These are phyloP conservation scores for Leptinotarsa defecta DNA, from an alignment of 1,140 invertebrate species.

Conservation along the genomic window DNA sequence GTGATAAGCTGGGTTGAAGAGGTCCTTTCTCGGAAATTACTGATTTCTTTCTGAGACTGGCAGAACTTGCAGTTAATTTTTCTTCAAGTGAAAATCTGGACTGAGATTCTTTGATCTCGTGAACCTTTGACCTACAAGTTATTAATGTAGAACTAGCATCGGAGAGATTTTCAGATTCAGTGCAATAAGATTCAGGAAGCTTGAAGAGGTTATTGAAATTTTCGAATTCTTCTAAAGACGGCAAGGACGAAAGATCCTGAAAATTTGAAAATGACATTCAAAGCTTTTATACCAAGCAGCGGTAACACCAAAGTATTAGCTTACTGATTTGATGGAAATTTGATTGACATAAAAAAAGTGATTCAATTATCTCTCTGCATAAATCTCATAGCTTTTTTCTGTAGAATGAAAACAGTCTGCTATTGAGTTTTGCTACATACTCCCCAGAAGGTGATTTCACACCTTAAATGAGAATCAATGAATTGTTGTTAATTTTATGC, in stretches of 20 bases:
- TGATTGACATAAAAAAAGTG: too few species aligned
- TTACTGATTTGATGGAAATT: too few species aligned
- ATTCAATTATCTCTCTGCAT: not conserved
- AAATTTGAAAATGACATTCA: constrained; percentile 12
- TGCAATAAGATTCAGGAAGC: constrained; percentile 12
- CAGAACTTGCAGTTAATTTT: constrained; percentile 12
- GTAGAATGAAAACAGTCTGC: too few species aligned
- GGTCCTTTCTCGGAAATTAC: not conserved
- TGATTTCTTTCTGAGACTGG: not conserved
- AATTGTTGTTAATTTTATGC: too few species aligned
- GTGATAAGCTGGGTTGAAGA: not conserved
- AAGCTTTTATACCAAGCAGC: not conserved
- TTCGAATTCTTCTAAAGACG: constrained; percentile 32
- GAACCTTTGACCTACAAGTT: not conserved
- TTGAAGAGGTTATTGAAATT: constrained; percentile 32
- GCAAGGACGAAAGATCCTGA: constrained; percentile 38
- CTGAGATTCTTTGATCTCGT: not conserved
- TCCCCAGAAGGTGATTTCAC: too few species aligned
- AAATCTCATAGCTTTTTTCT: too few species aligned
- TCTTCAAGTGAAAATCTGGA: constrained; percentile 21
- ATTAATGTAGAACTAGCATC: constrained; percentile 21
- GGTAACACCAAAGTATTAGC: too few species aligned
- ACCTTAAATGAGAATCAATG: too few species aligned
- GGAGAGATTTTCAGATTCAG: constrained; percentile 27
- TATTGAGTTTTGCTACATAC: too few species aligned